Evolutionary conservation across 2,888 invertebrate genomes (phyloP).

Genomic region (Latrodectus hesperus): DNA sequence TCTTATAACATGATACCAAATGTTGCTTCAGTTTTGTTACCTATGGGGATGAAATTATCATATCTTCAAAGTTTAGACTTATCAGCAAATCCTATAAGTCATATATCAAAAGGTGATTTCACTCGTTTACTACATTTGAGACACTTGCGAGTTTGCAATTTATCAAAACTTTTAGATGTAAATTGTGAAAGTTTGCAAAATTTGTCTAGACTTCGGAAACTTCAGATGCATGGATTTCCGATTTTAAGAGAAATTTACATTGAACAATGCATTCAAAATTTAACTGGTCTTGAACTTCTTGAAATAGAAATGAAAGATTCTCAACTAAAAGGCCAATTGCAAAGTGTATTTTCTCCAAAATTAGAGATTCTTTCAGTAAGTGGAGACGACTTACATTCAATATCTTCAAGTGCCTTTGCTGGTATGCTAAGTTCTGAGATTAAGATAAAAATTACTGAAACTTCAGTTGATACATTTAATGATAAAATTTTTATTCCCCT

Average conservation of each 20-base stretch:
- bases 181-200: conserved; percentile 87
- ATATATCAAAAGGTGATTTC: conserved; percentile 86
- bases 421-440: conserved; percentile 82
- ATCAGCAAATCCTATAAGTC: conserved; percentile 87
- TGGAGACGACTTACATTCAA: conserved; percentile 83
- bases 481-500: conserved; percentile 89
- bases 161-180: conserved; percentile 83
- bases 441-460: conserved; percentile 85
- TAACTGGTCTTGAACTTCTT: conserved; percentile 82
- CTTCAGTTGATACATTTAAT: conserved; percentile 85
- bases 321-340: conserved; percentile 82
- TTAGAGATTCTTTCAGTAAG: conserved; percentile 84
- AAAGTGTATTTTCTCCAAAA: conserved; percentile 85
- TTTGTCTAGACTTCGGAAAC: conserved; percentile 81
- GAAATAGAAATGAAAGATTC: conserved; percentile 91
- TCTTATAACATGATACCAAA: conserved; percentile 80
- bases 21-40: conserved; percentile 77
- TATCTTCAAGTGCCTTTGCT: conserved; percentile 88
- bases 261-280: conserved; percentile 86
- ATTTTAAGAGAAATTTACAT: conserved; percentile 84
- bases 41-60: conserved; percentile 83
- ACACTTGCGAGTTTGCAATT: conserved; percentile 80
- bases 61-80: conserved; percentile 85
- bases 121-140: conserved; percentile 81
- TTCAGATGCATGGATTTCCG: conserved; percentile 85